Conservation (phyloP, 2,888 invertebrate species). For the Linnaemya vulpina region DNA sequence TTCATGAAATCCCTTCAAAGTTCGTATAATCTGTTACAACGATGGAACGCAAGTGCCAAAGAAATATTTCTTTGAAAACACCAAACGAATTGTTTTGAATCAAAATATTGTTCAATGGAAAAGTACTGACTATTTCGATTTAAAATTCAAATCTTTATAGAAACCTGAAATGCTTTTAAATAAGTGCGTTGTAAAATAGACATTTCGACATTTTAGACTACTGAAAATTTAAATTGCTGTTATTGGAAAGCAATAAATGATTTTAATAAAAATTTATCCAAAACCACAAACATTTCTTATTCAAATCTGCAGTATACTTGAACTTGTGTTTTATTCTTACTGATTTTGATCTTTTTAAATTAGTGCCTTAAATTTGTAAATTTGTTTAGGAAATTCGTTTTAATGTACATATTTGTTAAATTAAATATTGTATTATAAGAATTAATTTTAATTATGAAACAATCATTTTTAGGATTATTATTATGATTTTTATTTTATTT, state of each 20-base stretch:
- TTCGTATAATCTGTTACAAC: no score
- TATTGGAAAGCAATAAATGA: not conserved
- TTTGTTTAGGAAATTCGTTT: slow-evolving; percentile 3
- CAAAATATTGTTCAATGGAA: not conserved
- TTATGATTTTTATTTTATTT: slow-evolving; percentile 12
- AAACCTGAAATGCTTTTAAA: not conserved
- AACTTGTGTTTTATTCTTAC: slow-evolving; percentile 12
- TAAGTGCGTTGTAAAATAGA: not conserved
- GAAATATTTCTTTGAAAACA: not conserved
- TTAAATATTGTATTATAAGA: slow-evolving; percentile 14
- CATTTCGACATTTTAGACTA: not conserved
- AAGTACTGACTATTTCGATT: not conserved
- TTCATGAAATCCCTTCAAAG: no score
- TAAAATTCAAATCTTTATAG: no score
- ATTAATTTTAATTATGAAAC: slow-evolving; percentile 12
- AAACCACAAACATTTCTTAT: not conserved
- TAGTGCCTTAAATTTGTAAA: slow-evolving; percentile 44
- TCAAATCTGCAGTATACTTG: not conserved
- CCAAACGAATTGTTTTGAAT: not conserved
- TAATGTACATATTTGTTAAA: slow-evolving; percentile 3
- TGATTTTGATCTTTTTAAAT: slow-evolving; percentile 14
- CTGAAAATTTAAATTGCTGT: not conserved
- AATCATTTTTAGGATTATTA: not conserved
- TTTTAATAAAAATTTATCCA: not conserved
- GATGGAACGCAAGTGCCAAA: not conserved